phyloP scores from a whole-genome alignment of 2,797 vertebrate species.

The Fistularia tabacaria region DNA sequence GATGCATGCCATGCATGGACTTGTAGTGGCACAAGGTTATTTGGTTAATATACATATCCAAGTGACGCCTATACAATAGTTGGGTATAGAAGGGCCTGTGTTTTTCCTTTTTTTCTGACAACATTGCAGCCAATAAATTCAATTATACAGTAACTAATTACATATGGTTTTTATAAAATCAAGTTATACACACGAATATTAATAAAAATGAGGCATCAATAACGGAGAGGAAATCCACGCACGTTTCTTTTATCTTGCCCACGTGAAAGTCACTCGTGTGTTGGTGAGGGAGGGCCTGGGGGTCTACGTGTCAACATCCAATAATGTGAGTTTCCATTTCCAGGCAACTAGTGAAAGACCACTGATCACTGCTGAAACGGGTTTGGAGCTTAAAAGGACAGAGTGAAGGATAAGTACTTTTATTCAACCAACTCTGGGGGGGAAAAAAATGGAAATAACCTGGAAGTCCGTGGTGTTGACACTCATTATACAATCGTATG shows the following conservation, averaged over 20 bases:
- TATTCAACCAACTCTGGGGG: constrained; percentile 1
- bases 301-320: constrained; percentile 38
- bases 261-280: constrained; percentile 31
- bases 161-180: no score
- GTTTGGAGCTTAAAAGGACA: not conserved
- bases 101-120: not conserved
- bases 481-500: constrained; percentile 1
- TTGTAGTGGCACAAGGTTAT: constrained; percentile 36
- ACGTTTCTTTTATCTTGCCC: constrained; percentile 9
- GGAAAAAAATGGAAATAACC: constrained; percentile 7
- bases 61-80: constrained; percentile 30
- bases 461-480: not conserved
- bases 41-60: constrained; percentile 32
- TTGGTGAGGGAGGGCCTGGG: constrained; percentile 11
- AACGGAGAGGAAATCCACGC: constrained; percentile 7
- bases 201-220: constrained; percentile 23
- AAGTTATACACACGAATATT: constrained; percentile 4
- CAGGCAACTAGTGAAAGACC: constrained; percentile 53
- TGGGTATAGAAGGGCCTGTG: constrained; percentile 2
- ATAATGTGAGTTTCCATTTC: constrained; percentile 36
- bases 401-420: constrained; percentile 8
- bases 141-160: no score
- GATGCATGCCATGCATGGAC: constrained; percentile 52
- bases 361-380: no score
- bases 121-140: no score